Evolutionary conservation across 2,888 invertebrate species (phyloP).

Genomic region (Acanthosepion pharaonis): DNA sequence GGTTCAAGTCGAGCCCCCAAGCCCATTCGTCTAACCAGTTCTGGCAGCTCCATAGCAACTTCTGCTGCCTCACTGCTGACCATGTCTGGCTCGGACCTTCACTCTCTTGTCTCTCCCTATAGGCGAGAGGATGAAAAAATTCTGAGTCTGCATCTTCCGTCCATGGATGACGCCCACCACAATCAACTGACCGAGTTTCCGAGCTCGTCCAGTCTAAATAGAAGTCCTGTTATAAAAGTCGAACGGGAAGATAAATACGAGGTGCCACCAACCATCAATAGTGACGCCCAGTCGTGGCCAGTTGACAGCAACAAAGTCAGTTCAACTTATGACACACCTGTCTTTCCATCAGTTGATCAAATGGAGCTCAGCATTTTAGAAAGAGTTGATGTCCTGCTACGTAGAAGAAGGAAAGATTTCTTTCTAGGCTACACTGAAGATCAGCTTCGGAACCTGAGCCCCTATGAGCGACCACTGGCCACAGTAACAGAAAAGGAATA

Average conservation of each 20-base stretch:
- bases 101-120: background rate
- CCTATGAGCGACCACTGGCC: slow-evolving; percentile 51
- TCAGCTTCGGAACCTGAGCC: slow-evolving; percentile 54
- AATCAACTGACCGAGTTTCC: background rate
- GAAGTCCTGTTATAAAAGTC: slow-evolving; percentile 35
- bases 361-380: slow-evolving; percentile 47
- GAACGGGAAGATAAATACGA: slow-evolving; percentile 45
- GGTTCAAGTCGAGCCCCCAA: background rate
- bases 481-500: slow-evolving; percentile 53
- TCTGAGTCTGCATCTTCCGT: background rate
- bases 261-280: background rate
- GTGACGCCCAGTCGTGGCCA: background rate
- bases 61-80: slow-evolving; percentile 25
- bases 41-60: background rate
- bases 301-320: slow-evolving; percentile 36
- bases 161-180: background rate
- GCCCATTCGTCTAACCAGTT: background rate
- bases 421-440: slow-evolving; percentile 57
- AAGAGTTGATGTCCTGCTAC: slow-evolving; percentile 53
- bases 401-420: slow-evolving; percentile 58
- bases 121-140: slow-evolving; percentile 12
- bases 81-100: background rate
- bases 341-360: slow-evolving; percentile 45
- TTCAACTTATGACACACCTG: slow-evolving; percentile 43
- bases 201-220: slow-evolving; percentile 5